Base-by-base conservation (phyloP, 2,888 invertebrate species). In the Isotomurus palustris region DNA sequence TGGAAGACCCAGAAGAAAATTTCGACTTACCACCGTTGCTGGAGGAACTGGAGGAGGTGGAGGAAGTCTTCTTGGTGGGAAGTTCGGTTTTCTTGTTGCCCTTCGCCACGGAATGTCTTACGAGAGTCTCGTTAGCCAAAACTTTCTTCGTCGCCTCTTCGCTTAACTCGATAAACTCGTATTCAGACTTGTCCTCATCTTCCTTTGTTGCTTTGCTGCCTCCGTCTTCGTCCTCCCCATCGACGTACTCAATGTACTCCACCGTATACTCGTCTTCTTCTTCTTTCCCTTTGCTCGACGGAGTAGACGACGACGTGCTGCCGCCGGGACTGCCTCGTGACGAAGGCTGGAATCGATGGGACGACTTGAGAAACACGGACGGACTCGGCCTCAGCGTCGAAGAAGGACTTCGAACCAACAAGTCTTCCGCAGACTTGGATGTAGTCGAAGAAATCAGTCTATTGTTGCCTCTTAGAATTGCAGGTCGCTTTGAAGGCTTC, bases 81-180 rank as follows among this genome's bases (percentile, higher is more conserved):
- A 29, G 25, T 36, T 51, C 4, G 38, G 48, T 24, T 61, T 57
- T 1, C 56, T 54, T 19, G 56, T 61, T 8, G 54, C 57, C 35
- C 55, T 45, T 54, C 55, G 57, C n/a, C n/a, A n/a, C n/a, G n/a
- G n/a, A n/a, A n/a, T n/a, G n/a, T n/a, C n/a, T n/a, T n/a, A n/a
- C n/a, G n/a, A 8, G 3, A 24, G 22, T 22, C 12, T 24, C 22
- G 22, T 43, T 43, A 8, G 22, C 43, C n/a, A 60, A 56, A 40
- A 63, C 43, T 41, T 55, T 56, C 53, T 60, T 54, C 14, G 63
- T 61, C 17, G 61, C 59, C 48, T 66, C 66, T 32, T 63, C 62
- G 29, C 66, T 66, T 6, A 66, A 59, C 53, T 66, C 66, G 28
- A 62, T 62, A 47, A 64, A 66, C 27, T 66, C 61, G 17, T 58